phyloP scores from a whole-genome alignment of 2,888 invertebrate genomes.

The Parnassius glacialis region DNA sequence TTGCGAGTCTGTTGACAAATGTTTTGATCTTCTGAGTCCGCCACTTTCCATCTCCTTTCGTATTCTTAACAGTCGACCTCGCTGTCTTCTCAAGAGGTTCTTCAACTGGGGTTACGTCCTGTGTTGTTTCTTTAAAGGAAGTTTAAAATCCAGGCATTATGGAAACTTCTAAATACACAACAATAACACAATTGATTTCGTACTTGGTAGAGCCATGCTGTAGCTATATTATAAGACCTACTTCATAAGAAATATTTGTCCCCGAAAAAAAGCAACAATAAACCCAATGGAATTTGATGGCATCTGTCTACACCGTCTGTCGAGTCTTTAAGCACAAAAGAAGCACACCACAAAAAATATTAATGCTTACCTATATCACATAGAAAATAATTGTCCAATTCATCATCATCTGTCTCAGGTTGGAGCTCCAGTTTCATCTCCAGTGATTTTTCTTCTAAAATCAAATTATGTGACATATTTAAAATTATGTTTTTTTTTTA shows the following conservation, averaged over 20 bases:
- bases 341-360: too few relatives aligned
- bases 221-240: too few relatives aligned
- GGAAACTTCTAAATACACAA: too few relatives aligned
- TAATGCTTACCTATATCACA: constrained; percentile 1
- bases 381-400: constrained; percentile 3
- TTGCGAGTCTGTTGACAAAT: constrained; percentile 44
- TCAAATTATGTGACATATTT: background rate
- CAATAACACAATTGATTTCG: too few relatives aligned
- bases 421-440: background rate
- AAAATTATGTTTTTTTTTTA: background rate
- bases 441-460: background rate
- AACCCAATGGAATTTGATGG: too few relatives aligned
- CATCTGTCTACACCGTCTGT: too few relatives aligned
- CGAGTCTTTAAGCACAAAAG: too few relatives aligned
- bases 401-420: background rate
- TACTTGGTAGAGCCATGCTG: too few relatives aligned
- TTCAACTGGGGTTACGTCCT: constrained; percentile 32
- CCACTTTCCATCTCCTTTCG: constrained; percentile 33
- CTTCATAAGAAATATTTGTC: too few relatives aligned
- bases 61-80: constrained; percentile 15
- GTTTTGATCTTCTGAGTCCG: constrained; percentile 40
- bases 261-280: too few relatives aligned
- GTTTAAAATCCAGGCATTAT: too few relatives aligned
- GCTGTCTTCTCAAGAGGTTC: constrained; percentile 31
- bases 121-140: background rate